Conservation (phyloP, 35 echinoderm and acorn worm species). For the Ophiothrix spiculata region DNA sequence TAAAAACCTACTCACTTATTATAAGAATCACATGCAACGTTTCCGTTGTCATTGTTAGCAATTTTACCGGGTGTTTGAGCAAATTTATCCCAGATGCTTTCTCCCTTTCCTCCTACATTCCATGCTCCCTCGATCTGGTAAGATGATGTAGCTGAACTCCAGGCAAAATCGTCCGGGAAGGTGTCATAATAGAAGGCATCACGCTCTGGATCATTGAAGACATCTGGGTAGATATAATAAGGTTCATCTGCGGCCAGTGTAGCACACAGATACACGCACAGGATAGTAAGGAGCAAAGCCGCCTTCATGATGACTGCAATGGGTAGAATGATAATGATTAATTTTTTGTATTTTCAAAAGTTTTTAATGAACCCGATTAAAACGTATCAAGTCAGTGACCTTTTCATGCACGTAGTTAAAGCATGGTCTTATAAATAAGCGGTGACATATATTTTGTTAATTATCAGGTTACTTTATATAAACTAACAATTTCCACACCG, state of each 20-base stretch:
- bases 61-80: constrained; percentile 54
- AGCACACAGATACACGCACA: too few species aligned
- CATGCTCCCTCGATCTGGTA: constrained; percentile 91
- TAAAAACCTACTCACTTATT: too few species aligned
- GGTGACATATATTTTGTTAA: too few species aligned
- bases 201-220: constrained; percentile 74
- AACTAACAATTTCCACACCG: too few species aligned
- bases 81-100: constrained; percentile 80
- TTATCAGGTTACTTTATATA: too few species aligned
- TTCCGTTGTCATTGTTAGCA: constrained; percentile 62
- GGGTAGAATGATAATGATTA: not conserved
- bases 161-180: constrained; percentile 71
- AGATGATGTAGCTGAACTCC: constrained; percentile 74
- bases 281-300: too few species aligned
- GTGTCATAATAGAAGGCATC: constrained; percentile 59
- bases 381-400: not conserved
- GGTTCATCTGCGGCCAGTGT: constrained; percentile 10
- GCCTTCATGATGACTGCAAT: too few species aligned
- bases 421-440: too few species aligned
- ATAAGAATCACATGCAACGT: constrained; percentile 73
- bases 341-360: not conserved
- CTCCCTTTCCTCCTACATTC: constrained; percentile 64
- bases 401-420: not conserved
- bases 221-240: constrained; percentile 65
- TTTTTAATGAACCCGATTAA: not conserved